Percentiles rank a stretch among this genome's conserved stretches.
These are phyloP conservation scores for Perca flavescens DNA, from an alignment of 2,113 vertebrate species.

Conservation along the genomic window DNA sequence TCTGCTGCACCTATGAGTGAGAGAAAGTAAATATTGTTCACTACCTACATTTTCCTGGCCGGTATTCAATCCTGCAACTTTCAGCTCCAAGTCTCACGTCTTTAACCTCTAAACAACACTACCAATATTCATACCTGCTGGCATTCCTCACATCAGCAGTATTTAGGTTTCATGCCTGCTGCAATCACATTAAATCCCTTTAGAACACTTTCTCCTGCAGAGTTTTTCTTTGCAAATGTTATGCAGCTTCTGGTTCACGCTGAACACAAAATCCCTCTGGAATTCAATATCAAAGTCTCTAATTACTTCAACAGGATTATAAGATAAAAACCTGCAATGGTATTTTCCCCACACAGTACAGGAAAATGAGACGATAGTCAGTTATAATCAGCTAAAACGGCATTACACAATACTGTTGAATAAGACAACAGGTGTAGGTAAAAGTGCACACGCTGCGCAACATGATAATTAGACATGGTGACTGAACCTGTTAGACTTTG, in stretches of 20 bases:
- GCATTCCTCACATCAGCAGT: background rate
- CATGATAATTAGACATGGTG: background rate
- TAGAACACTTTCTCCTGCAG: slow-evolving; percentile 4
- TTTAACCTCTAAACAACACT: background rate
- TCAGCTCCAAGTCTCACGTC: background rate
- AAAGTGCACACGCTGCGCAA: background rate
- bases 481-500: background rate
- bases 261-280: slow-evolving; percentile 38
- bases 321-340: slow-evolving; percentile 10
- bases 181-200: slow-evolving; percentile 9
- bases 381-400: slow-evolving; percentile 1
- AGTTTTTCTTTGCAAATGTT: background rate
- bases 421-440: background rate
- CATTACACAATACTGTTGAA: background rate
- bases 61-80: background rate
- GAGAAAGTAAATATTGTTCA: background rate
- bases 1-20: background rate
- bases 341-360: slow-evolving; percentile 10
- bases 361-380: background rate
- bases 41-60: background rate
- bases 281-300: slow-evolving; percentile 36
- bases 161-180: slow-evolving; percentile 6
- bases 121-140: slow-evolving; percentile 16
- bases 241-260: background rate
- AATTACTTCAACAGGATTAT: slow-evolving; percentile 41